Evolutionary conservation across 1,140 invertebrate species (phyloP).

Genomic region (Sesamia nonagrioides): DNA sequence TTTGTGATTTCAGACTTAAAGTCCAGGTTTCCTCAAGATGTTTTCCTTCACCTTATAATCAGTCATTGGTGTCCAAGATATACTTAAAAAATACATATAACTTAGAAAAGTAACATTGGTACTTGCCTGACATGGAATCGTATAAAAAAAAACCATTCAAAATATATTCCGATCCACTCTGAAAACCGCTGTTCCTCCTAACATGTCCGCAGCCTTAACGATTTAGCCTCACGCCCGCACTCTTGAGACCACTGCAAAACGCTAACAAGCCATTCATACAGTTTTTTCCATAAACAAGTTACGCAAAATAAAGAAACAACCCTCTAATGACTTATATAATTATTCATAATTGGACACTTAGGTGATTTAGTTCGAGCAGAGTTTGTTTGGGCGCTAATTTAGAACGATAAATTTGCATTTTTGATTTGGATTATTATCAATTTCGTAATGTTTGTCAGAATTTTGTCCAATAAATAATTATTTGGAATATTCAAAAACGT

Average conservation of each 20-base stretch:
- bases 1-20: too few relatives aligned
- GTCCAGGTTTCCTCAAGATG: too few relatives aligned
- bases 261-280: constrained; percentile 79
- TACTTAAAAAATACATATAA: too few relatives aligned
- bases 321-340: constrained; percentile 71
- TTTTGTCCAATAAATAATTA: constrained; percentile 33
- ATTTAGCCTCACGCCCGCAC: constrained; percentile 65
- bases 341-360: constrained; percentile 73
- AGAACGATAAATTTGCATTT: constrained; percentile 36
- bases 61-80: too few relatives aligned
- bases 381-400: constrained; percentile 35
- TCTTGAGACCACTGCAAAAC: constrained; percentile 71
- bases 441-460: constrained; percentile 5
- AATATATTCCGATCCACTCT: background rate
- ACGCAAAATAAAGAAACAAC: constrained; percentile 67
- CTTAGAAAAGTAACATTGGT: too few relatives aligned
- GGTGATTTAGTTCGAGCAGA: constrained; percentile 60
- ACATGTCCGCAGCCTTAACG: constrained; percentile 49
- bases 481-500: background rate
- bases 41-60: too few relatives aligned
- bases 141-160: too few relatives aligned
- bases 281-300: constrained; percentile 76
- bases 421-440: constrained; percentile 28
- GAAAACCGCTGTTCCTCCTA: background rate
- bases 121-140: too few relatives aligned